Base-by-base conservation (phyloP, 1,140 invertebrate genomes). In the Rhyacophila brunnea region DNA sequence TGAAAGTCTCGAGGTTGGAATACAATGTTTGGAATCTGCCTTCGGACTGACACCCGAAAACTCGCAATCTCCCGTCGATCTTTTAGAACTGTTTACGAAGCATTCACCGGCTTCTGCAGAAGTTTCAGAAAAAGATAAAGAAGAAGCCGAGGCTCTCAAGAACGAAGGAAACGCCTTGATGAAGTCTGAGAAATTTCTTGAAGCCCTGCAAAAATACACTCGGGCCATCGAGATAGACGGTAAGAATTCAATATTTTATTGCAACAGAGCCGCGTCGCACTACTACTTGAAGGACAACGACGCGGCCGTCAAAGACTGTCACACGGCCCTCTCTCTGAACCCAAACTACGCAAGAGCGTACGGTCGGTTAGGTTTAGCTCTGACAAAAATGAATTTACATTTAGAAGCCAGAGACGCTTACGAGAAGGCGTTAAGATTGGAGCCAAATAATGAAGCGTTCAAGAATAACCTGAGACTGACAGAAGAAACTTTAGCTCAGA, bases 321-420 rank as follows among this genome's bases (percentile, higher is more conserved):
- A 90, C 64, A 86, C 85, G 46, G 95, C 96, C 6, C 77, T 98
- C 36, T 80, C 86, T 35, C 86, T 98, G 62, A 93, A 98, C 76
- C 88, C 90, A 0, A 84, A 85, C 32, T 99, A 98, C 72, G 89
- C 91, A 58, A 97, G 98, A 80, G 95, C 96, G 2, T 96, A 96
- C 80, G 92, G 93, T 5, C 83, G 96, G 67, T 84, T 98, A 73
- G 88, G 90, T n/a, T 83, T 98, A 53, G 94, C 95, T 1, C 90
- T 93, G 67, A 90, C 92, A 1, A 91, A 88, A 70, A 74, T 96
- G 51, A 86, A 90, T 46, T 83, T 87, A 64, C 88, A 91, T 70
- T 83, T 85, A 49, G 88, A 95, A 69, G 95, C 96, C 0, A 85
- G 87, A 48, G 83, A 88, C 50, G 89, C 91, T 40, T 98, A 96